Evolutionary conservation across 2,797 vertebrate genomes (phyloP), one percentile per base, ranked within the genome.

Genomic region (Artibeus lituratus): DNA sequence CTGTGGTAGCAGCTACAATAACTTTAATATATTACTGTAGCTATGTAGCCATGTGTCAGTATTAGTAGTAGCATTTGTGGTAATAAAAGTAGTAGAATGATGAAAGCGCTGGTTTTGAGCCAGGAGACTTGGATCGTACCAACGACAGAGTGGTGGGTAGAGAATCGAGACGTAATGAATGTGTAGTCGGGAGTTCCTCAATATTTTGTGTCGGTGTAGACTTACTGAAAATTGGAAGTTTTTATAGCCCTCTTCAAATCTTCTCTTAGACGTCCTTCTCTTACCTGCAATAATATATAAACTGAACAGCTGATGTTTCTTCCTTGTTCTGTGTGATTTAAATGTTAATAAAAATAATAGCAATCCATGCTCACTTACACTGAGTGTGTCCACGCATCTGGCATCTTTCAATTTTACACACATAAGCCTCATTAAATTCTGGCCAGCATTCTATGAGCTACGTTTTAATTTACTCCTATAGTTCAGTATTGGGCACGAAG

Each of bases 301-400:
- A 3, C 78, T n/a, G 15, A 88, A 77, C 7, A 83, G 29, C 44
- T 91, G 53, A 32, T 62, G 18, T 91, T 92, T 62, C 73, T 83
- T 94, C n/a, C 69, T 83, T 51, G 5, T 74, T 80, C 44, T 74
- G 7, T 82, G n/a, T 94, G 42, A 92, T 77, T 90, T 92, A 88
- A 96, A 57, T 80, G 24, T 67, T 80, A 92, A 87, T 94, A 81
- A 94, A 94, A 94, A 91, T 51, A 89, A 51, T 35, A 77, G 47
- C 59, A 76, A 59, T 12, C 42, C 12, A 19, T 73, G 69, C 44
- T 77, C 62, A 73, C 49, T 35, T 93, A 67, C 32, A 39, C 3
- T 59, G 47, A 96, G 10, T 51, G 14, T 39, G 19, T 57, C 59
- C 80, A 24, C 3, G 3, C 49, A 26, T 32, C 49, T 35, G 70